Evolutionary conservation across 2,113 vertebrate species (phyloP).

Genomic region (Otolemur garnettii): DNA sequence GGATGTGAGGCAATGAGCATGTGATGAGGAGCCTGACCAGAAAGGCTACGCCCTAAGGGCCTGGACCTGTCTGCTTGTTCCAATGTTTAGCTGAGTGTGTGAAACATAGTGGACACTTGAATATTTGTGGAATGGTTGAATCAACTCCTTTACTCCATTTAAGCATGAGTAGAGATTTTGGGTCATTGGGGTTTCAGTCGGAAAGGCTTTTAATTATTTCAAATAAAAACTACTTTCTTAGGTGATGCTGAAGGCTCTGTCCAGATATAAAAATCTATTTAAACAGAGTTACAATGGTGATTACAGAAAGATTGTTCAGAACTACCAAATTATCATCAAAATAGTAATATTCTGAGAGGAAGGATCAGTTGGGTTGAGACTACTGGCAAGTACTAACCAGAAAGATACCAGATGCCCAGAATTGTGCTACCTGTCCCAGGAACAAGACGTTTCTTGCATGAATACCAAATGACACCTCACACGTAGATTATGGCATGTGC

Average conservation of each 20-base stretch:
- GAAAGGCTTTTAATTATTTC: not conserved
- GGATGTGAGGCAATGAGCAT: no score
- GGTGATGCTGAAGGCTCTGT: not conserved
- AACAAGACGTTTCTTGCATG: not conserved
- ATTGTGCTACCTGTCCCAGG: rapidly evolving
- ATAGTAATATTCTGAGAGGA: not conserved
- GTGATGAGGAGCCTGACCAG: not conserved
- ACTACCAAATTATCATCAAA: no score
- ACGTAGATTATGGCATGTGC: not conserved
- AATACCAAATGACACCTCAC: rapidly evolving
- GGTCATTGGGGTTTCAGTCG: not conserved
- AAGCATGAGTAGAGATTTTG: not conserved
- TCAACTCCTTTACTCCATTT: not conserved
- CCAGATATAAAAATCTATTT: not conserved
- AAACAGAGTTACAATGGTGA: rapidly evolving
- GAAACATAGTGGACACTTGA: not conserved
- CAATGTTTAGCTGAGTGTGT: not conserved
- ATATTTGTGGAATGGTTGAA: not conserved
- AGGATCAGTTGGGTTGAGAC: not conserved
- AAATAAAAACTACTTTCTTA: not conserved
- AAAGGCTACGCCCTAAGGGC: not conserved
- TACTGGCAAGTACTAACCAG: not conserved
- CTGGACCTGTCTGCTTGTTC: rapidly evolving
- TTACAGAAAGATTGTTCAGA: not conserved
- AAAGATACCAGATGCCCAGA: not conserved